Conservation (phyloP, 2,888 invertebrate genomes). For the Mythimna loreyi region DNA sequence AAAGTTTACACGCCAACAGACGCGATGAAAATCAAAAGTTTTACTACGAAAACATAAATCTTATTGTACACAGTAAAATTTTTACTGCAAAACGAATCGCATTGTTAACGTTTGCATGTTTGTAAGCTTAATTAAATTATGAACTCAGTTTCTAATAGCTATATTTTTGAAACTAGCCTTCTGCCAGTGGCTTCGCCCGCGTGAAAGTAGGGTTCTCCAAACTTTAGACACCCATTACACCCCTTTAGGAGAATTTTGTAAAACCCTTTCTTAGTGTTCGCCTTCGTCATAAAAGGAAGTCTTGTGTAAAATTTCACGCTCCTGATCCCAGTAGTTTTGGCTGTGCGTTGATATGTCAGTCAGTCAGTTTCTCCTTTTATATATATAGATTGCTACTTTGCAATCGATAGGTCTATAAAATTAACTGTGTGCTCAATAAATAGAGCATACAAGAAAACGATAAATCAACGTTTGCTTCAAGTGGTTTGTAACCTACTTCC, state of each 20-base stretch:
- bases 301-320: no score
- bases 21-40: slow-evolving; percentile 42
- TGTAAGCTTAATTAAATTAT: slow-evolving; percentile 12
- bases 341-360: no score
- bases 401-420: background rate
- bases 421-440: background rate
- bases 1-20: slow-evolving; percentile 7
- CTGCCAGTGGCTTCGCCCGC: no score
- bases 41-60: slow-evolving; percentile 35
- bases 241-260: no score
- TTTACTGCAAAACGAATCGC: slow-evolving; percentile 54
- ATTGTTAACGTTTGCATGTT: slow-evolving; percentile 15
- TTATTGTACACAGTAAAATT: slow-evolving; percentile 20
- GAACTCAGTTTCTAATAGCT: slow-evolving; percentile 2
- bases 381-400: no score
- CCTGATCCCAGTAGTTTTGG: no score
- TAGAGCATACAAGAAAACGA: background rate
- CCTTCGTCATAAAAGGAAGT: no score
- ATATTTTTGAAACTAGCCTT: slow-evolving; percentile 19
- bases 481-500: background rate
- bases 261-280: no score
- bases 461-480: background rate
- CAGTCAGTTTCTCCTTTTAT: no score
- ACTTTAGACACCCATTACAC: no score
- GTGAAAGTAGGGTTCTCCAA: no score